Base-by-base conservation (phyloP, 2,113 vertebrate genomes). In the Lophius piscatorius region DNA sequence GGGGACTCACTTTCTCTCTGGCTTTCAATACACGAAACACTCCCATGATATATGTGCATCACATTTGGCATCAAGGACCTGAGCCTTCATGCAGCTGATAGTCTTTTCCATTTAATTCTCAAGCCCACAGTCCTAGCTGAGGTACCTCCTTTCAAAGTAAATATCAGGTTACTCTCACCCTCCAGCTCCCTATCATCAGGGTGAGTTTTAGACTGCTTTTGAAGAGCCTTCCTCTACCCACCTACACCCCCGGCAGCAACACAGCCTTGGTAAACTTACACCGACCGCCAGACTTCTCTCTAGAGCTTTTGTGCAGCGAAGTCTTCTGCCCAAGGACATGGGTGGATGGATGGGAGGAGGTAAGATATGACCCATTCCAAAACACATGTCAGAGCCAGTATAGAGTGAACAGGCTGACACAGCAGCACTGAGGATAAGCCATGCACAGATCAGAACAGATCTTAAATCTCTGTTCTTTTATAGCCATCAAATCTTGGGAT, bases 181-280 rank as follows among this genome's bases (percentile, higher is more conserved):
- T 48, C 38, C 2, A 7, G 61, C 40, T 18, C 55, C 50, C 17
- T 47, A 62, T 46, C 66, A 34, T 24, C 42, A 5, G 54, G 34
- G 20, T 61, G 42, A 45, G 68, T 63, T 46, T 52, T 50, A 52
- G 23, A 16, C 57, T 24, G 26, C 9, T 73, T 82, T 87, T 84
- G 83, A 87, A 87, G 79, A 66, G 40, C 66, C 81, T 72, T 70
- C 63, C 50, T 28, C 59, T 16, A 44, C 21, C 73, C 48, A 41
- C 46, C 38, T 34, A 44, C 78, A 68, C 73, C 75, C 23, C 29
- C n/a, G 47, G 81, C 70, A 63, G 80, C 59, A 89, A 86, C 63
- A 38, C 48, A 75, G 83, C 62, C 80, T 52, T 48, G 47, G 73
- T 80, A 76, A 83, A 47, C 65, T 16, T 81, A 84, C 73, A 83